Evolutionary conservation across 1,140 invertebrate species (phyloP), one percentile per base, ranked within the genome.

Genomic region (Metopolophium dirhodum): DNA sequence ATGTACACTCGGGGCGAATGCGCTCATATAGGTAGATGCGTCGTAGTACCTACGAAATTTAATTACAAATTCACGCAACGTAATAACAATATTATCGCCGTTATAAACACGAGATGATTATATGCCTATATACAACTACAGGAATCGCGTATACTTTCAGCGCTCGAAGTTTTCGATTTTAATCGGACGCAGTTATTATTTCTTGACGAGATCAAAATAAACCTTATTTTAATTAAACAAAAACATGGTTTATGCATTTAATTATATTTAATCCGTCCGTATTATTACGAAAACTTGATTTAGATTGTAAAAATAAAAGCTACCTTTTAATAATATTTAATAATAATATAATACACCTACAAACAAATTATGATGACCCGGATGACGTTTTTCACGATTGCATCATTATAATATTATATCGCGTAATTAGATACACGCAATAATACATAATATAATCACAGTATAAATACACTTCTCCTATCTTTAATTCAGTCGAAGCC

Each of bases 211-310:
- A 30, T 47, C 41, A 83, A 47, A 47, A 87, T 6, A 26, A 7
- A 87, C 85, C 41, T 30, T 20, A 87, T 87, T 87, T 87, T 87
- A 87, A 87, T 87, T 87, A 87, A 87, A 87, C 85, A 7, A 87
- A 45, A 87, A 87, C 85, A 49, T 26, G 9, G 37, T 45, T 37
- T 47, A 87, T 20, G 85, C 11, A 18, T 87, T 47, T 49, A 87
- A 87, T 87, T 87, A 49, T n/a, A 87, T 7, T 87, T 47, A 47
- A 86, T 87, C 45, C 30, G 41, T n/a, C 3, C 41, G 85, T 4
- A 18, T 49, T 87, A n/a, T 14, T 45, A 30, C 45, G 26, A 14
- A 11, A 47, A 87, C 85, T 87, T 23, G 30, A 86, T 45, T 86
- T 47, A 30, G 41, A 86, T 4, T 30, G 11, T n/a, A 47, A 86